phyloP scores from a whole-genome alignment of 2,113 vertebrate genomes.

The Mungos mungo region DNA sequence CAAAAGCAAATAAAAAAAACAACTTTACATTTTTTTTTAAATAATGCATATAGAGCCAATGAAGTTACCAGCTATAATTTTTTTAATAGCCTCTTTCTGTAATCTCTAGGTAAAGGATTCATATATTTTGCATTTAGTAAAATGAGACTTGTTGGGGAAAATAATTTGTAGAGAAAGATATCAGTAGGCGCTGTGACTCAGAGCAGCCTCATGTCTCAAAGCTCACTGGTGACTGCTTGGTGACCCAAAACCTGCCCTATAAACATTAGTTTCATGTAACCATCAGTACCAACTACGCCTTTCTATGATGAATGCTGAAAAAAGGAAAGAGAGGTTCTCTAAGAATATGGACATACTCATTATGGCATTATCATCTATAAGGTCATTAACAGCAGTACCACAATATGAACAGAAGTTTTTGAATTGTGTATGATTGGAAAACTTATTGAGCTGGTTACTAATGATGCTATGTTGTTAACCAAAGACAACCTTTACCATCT shows the following conservation, averaged over 20 bases:
- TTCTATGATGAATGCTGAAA: neutral
- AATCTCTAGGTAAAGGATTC: neutral
- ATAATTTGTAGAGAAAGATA: neutral
- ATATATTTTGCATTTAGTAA: neutral
- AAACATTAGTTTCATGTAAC: neutral
- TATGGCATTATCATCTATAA: neutral
- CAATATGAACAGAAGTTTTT: slow-evolving; percentile 20
- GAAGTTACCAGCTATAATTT: neutral
- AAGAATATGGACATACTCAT: neutral
- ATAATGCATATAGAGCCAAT: neutral
- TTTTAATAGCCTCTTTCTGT: neutral
- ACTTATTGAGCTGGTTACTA: neutral
- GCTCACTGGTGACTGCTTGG: neutral
- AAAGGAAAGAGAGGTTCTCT: neutral
- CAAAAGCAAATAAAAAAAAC: neutral
- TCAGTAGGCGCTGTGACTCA: neutral
- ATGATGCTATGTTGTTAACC: neutral
- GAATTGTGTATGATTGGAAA: neutral
- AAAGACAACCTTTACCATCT: neutral
- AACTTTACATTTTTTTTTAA: neutral
- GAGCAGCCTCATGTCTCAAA: neutral
- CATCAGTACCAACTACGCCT: neutral
- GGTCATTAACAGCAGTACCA: neutral
- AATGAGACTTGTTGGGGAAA: neutral
- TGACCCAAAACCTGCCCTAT: slow-evolving; percentile 9